Evolutionary conservation across 2,888 invertebrate species (phyloP).

Genomic region (Chymomyza caudatula): DNA sequence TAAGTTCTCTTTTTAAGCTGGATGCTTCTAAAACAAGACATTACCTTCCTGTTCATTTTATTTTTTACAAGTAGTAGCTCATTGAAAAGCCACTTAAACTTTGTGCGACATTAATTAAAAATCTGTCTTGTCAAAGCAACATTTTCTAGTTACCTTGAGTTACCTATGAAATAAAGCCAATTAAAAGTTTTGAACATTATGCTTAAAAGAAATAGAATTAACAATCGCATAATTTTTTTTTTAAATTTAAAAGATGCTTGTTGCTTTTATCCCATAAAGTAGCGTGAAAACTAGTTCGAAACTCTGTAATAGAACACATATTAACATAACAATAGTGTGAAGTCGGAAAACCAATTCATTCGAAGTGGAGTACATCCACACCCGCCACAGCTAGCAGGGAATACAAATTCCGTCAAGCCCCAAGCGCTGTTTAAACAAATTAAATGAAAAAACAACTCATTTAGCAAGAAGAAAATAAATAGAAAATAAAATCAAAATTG

Average conservation of each 20-base stretch:
- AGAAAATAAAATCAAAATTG: constrained; percentile 8
- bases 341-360: too few species aligned
- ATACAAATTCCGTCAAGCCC: constrained; percentile 31
- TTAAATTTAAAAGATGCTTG: constrained; percentile 58
- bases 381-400: too few species aligned
- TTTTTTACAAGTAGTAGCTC: neutral
- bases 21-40: constrained; percentile 35
- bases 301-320: too few species aligned
- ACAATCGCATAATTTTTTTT: constrained; percentile 43
- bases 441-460: constrained; percentile 7
- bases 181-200: constrained; percentile 62
- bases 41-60: neutral
- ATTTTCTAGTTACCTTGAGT: constrained; percentile 36
- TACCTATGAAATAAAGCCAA: constrained; percentile 49
- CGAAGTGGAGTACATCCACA: too few species aligned
- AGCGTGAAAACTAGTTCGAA: constrained; percentile 18
- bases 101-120: constrained; percentile 55
- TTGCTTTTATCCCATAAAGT: constrained; percentile 1
- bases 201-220: constrained; percentile 15
- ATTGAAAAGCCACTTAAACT: constrained; percentile 29
- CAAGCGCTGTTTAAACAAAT: constrained; percentile 45
- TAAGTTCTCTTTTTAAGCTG: constrained; percentile 26
- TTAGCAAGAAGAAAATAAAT: neutral
- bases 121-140: constrained; percentile 33
- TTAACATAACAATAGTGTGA: too few species aligned